Conservation (phyloP, 2,797 vertebrate genomes). For the Synanceia verrucosa region DNA sequence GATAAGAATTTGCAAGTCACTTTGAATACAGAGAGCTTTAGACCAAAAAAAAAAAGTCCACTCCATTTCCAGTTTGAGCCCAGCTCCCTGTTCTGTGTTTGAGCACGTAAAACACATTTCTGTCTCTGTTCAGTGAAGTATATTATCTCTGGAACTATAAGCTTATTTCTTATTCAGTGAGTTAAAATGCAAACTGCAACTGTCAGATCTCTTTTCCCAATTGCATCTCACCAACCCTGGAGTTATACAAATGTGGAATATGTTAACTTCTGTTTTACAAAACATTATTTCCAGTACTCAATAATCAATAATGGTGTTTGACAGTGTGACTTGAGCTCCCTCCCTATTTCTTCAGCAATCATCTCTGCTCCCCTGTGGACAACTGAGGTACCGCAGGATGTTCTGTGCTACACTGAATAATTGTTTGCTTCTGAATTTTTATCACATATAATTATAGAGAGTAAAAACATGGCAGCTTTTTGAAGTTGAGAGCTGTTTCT, state of each 20-base stretch:
- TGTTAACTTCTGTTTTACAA: neutral
- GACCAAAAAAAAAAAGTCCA: neutral
- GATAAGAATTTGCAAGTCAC: slow-evolving; percentile 60
- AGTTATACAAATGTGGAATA: neutral
- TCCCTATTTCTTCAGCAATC: slow-evolving; percentile 6
- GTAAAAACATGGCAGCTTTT: slow-evolving; percentile 2
- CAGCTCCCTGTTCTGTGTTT: neutral
- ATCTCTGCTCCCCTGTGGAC: slow-evolving; percentile 61
- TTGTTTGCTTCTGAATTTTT: slow-evolving; percentile 4
- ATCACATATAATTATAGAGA: neutral
- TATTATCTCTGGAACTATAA: neutral
- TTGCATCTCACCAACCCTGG: neutral
- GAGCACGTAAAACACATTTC: neutral
- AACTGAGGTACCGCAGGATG: slow-evolving; percentile 28
- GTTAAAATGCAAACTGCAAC: neutral
- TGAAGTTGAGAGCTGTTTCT: neutral
- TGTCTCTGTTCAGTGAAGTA: neutral
- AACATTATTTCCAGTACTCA: neutral
- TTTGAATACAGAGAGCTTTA: slow-evolving; percentile 43
- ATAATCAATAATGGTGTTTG: neutral
- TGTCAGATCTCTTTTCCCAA: neutral
- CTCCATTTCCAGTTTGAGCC: neutral
- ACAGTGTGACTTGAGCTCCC: neutral
- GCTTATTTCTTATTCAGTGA: slow-evolving; percentile 12
- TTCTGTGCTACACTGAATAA: neutral